Percentiles rank a stretch among this genome's conserved stretches.
Evolutionary conservation across 2,113 vertebrate species (phyloP).

Genomic region (Cepphus grylle): DNA sequence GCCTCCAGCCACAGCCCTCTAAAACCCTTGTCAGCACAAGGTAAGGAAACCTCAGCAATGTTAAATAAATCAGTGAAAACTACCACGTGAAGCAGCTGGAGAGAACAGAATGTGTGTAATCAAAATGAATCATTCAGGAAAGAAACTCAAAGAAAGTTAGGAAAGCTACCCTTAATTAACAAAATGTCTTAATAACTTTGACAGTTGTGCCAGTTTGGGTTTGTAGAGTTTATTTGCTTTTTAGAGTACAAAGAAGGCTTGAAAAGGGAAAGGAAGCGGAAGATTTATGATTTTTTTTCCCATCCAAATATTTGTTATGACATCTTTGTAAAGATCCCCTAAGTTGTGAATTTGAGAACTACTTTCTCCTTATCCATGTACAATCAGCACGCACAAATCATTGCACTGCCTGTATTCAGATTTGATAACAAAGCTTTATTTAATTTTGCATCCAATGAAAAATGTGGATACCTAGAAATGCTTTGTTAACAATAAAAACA

Average conservation of each 20-base stretch:
- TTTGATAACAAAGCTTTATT: background rate
- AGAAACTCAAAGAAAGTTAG: background rate
- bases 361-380: background rate
- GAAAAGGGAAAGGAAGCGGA: background rate
- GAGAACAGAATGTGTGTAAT: background rate
- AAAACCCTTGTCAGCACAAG: slow-evolving; percentile 3
- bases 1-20: background rate
- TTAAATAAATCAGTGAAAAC: background rate
- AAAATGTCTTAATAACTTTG: background rate
- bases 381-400: background rate
- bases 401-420: background rate
- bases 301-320: background rate
- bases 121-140: background rate
- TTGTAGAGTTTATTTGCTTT: background rate
- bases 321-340: background rate
- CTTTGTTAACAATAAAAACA: background rate
- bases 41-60: background rate
- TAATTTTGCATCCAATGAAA: background rate
- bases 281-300: background rate
- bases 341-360: background rate
- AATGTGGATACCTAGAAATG: background rate
- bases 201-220: background rate
- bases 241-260: background rate
- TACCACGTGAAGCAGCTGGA: background rate
- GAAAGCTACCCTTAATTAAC: background rate